A percentile compares a stretch with the other conserved stretches of the same genome.
Evolutionary conservation across 2,888 invertebrate genomes (phyloP).

Genomic region (Tachina grossa): DNA sequence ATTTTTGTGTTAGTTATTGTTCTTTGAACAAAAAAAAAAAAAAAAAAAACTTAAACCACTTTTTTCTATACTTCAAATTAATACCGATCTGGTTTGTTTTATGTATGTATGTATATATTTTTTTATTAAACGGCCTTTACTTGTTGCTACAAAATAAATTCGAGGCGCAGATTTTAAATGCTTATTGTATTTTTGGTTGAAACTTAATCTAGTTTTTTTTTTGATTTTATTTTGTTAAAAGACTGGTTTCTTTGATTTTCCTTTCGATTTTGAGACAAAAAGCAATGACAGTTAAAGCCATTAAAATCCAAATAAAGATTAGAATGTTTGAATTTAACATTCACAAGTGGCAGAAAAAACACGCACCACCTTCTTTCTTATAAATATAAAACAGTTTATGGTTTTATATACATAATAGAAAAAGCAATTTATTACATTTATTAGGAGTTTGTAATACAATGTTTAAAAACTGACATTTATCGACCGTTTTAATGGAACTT

Average conservation of each 20-base stretch:
- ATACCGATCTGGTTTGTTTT: conserved; percentile 60
- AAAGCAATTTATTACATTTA: conserved; percentile 1
- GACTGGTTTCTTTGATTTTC: conserved; percentile 67
- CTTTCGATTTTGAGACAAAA: conserved; percentile 62
- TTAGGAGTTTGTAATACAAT: conserved; percentile 37
- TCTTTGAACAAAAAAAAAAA: conserved; percentile 35
- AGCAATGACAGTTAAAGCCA: conserved; percentile 34
- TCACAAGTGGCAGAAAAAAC: neutral
- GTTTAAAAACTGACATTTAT: conserved; percentile 4
- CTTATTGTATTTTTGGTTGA: conserved; percentile 48
- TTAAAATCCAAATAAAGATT: conserved; percentile 36
- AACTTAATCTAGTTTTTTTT: conserved; percentile 56
- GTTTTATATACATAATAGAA: neutral
- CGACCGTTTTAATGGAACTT: conserved; percentile 9
- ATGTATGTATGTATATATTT: conserved; percentile 6
- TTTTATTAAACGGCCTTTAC: conserved; percentile 65
- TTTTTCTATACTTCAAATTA: conserved; percentile 47
- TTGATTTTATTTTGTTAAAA: conserved; percentile 52
- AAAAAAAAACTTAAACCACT: conserved; percentile 40
- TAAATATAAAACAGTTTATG: neutral
- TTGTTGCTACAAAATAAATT: conserved; percentile 58
- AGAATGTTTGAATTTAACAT: conserved; percentile 46
- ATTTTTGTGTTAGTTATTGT: conserved; percentile 55
- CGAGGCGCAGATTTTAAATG: conserved; percentile 42
- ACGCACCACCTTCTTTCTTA: conserved; percentile 12